Evolutionary conservation across 2,888 invertebrate species (phyloP), one percentile per base, ranked within the genome.

Genomic region (Lithophane semibrunnea): DNA sequence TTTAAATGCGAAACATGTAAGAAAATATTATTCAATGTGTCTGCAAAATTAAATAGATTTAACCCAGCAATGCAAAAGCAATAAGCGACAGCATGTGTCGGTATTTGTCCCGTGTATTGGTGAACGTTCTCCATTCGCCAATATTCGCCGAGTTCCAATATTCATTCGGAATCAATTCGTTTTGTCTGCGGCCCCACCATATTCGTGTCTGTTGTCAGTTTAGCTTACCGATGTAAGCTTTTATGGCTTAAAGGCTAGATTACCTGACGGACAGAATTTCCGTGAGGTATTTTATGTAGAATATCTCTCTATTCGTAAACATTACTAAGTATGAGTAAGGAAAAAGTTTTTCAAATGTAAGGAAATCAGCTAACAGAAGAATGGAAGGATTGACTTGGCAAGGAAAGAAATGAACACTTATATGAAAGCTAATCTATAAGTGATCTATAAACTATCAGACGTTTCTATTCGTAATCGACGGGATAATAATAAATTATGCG

Each of bases 161-260:
- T 63, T 72, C 71, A 77, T 77, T 77, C 77, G 66, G 61, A 80
- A 80, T 77, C 80, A 82, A 82, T 82, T 80, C 71, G 77, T 72
- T 80, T 67, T 63, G 71, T 77, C 49, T 56, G 49, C 56, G 56
- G 81, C 76, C 77, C 52, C 79, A 37, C 68, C 82, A 80, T 82
- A 82, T 76, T 76, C 64, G 37, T 80, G 79, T 80, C 16, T 58
- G 56, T 68, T 80, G 82, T 76, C 77, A 76, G 69, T 64, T 66
- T 69, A 54, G 68, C 37, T 82, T 82, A 65, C 64, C 18, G 44
- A 7, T 64, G 63, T 67, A 56, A 67, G 81, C 66, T 79, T 79
- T 63, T 77, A 56, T 10, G 58, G 77, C 52, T 79, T 77, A 72
- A 70, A 44, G 52, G 24, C n/a, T 44, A 3, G 16, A 24, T 18